Conservation (phyloP, 2,888 invertebrate species). For the Yponomeuta malinellus region DNA sequence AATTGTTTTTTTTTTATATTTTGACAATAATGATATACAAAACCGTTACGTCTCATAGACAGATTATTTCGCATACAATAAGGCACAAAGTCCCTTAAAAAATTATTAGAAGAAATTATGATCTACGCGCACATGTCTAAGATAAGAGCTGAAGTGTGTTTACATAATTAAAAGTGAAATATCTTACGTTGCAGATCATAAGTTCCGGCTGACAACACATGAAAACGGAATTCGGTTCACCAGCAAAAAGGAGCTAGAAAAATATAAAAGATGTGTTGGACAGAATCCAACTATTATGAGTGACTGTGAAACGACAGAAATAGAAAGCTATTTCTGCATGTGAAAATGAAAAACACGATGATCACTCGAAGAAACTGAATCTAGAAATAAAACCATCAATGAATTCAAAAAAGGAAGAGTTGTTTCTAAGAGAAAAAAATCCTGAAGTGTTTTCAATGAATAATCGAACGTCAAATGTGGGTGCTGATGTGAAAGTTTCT, state of each 20-base stretch:
- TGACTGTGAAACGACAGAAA: constrained; percentile 28
- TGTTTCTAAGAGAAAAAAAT: constrained; percentile 23
- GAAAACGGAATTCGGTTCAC: constrained; percentile 25
- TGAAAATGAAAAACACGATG: constrained; percentile 17
- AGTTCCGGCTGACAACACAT: constrained; percentile 34
- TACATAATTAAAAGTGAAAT: constrained; percentile 33
- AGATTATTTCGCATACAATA: too few relatives aligned
- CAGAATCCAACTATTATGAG: constrained; percentile 38
- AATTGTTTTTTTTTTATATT: too few relatives aligned
- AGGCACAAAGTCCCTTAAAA: too few relatives aligned
- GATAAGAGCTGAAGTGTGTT: constrained; percentile 26
- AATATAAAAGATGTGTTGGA: constrained; percentile 38
- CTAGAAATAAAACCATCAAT: constrained; percentile 36
- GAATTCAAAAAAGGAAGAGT: constrained; percentile 34
- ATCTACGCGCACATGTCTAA: not conserved
- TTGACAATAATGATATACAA: too few relatives aligned
- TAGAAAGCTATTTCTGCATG: constrained; percentile 22
- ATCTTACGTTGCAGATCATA: constrained; percentile 48
- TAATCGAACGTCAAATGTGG: constrained; percentile 26
- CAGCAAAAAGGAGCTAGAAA: constrained; percentile 9
- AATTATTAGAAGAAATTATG: not conserved
- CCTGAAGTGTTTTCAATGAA: constrained; percentile 20
- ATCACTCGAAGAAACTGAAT: constrained; percentile 21
- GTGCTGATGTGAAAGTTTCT: constrained; percentile 31
- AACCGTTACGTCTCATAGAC: too few relatives aligned